Evolutionary conservation across 2,888 invertebrate genomes (phyloP).

Genomic region (Mycogona germanica): DNA sequence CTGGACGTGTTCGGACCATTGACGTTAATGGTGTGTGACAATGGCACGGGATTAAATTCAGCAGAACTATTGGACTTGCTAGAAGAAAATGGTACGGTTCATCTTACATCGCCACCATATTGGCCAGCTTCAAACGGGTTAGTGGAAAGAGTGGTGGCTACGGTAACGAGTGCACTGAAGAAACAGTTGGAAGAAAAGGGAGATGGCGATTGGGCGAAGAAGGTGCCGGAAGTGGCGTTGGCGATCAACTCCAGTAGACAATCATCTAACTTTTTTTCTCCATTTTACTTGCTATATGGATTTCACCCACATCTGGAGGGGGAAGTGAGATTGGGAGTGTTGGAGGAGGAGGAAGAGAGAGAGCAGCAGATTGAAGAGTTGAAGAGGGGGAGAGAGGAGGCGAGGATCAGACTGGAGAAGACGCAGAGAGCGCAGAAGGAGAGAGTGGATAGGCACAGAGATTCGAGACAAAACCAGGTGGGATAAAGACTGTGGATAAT

Average conservation of each 20-base stretch:
- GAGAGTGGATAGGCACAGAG: too few species aligned
- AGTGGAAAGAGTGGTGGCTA: background rate
- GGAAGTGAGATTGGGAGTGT: too few species aligned
- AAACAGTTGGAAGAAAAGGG: background rate
- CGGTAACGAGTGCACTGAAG: background rate
- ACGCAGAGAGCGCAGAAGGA: too few species aligned
- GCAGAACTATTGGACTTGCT: background rate
- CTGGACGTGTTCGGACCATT: background rate
- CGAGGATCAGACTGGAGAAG: too few species aligned
- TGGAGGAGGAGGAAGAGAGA: too few species aligned
- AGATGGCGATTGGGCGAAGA: background rate
- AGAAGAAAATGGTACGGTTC: background rate
- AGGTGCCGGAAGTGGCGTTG: background rate
- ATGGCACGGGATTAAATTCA: background rate
- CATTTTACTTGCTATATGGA: conserved; percentile 2
- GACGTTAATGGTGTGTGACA: background rate
- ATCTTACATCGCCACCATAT: background rate
- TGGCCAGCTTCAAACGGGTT: background rate
- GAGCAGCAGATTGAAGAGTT: too few species aligned
- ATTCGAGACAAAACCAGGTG: too few species aligned
- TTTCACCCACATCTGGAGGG: background rate
- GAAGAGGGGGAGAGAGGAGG: too few species aligned
- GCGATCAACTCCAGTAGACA: background rate
- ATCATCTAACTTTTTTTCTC: background rate
- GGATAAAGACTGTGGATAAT: too few species aligned